Evolutionary conservation across 2,797 vertebrate species (phyloP).

Genomic region (Enteromius unitaeniatus): DNA sequence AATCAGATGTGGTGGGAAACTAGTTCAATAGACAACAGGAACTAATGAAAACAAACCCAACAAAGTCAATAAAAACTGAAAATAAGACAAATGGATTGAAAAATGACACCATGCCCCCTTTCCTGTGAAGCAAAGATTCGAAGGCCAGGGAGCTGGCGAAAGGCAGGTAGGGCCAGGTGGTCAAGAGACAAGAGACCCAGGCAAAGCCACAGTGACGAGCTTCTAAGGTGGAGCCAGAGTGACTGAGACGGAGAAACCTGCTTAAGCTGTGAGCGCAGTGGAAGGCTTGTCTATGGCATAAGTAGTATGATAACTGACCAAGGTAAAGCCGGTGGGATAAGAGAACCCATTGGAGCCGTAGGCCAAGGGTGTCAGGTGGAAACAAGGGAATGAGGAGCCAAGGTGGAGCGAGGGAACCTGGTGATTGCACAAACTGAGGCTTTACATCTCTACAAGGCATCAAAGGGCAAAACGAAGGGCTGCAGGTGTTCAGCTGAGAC

Average conservation of each 20-base stretch:
- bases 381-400: background rate
- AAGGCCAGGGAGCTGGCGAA: background rate
- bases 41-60: background rate
- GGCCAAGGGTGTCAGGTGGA: background rate
- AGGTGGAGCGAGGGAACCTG: background rate
- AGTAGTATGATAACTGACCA: background rate
- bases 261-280: background rate
- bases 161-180: background rate
- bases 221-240: background rate
- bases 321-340: background rate
- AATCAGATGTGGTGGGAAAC: background rate
- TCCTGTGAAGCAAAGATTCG: background rate
- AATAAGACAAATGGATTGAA: background rate
- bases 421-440: too few relatives aligned
- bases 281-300: background rate
- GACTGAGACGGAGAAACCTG: too few relatives aligned
- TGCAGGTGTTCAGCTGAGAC: too few relatives aligned
- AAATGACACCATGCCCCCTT: background rate
- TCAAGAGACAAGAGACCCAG: background rate
- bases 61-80: background rate
- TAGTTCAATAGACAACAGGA: background rate
- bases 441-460: background rate
- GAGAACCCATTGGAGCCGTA: background rate
- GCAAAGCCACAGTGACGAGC: background rate
- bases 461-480: background rate